A percentile compares a stretch with the other conserved stretches of the same genome.
Evolutionary conservation across 1,140 invertebrate genomes (phyloP).

Genomic region (Drosophila mojavensis): DNA sequence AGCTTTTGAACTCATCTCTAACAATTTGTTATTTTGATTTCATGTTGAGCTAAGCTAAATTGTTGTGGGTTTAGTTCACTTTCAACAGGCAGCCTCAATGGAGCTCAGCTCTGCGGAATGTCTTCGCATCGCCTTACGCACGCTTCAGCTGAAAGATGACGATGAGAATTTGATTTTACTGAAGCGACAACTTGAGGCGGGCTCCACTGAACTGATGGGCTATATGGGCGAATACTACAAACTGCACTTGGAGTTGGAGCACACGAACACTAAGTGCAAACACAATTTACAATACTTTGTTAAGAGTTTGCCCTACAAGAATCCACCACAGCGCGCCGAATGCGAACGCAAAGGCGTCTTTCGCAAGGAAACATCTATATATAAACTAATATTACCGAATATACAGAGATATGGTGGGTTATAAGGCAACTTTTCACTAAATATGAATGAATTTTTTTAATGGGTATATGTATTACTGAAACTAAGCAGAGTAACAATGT

Average conservation of each 20-base stretch:
- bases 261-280: neutral
- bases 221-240: constrained; percentile 81
- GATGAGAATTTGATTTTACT: constrained; percentile 41
- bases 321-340: constrained; percentile 61
- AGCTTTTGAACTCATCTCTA: neutral
- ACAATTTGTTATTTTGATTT: neutral
- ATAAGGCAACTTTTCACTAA: neutral
- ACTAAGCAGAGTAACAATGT: no score
- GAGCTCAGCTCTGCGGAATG: constrained; percentile 57
- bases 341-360: constrained; percentile 76
- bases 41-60: no score
- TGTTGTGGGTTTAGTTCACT: neutral
- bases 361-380: constrained; percentile 57
- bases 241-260: constrained; percentile 35
- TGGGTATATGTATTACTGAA: no score
- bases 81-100: constrained; percentile 26
- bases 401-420: constrained; percentile 69
- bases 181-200: constrained; percentile 28
- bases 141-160: constrained; percentile 31
- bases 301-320: constrained; percentile 63
- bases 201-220: constrained; percentile 63
- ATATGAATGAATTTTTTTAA: no score
- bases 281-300: constrained; percentile 62
- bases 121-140: constrained; percentile 42
- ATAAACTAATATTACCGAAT: constrained; percentile 59